phyloP scores from a whole-genome alignment of 2,888 invertebrate species.

The Onthophagus sagittarius region DNA sequence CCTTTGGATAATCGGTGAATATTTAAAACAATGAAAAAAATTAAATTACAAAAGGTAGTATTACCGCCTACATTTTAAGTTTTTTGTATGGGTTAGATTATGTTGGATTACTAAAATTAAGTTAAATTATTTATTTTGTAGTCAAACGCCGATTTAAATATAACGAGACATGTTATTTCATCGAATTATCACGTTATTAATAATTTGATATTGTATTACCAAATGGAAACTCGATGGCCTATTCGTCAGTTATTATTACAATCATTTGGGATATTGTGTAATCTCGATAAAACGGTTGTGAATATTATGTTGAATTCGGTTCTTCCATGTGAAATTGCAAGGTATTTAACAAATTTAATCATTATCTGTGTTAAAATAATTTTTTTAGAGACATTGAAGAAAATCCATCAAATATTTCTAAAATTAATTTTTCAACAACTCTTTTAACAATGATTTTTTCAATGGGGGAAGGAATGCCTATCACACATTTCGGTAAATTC shows the following conservation, averaged over 20 bases:
- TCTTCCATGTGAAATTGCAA: constrained; percentile 85
- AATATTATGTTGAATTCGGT: constrained; percentile 83
- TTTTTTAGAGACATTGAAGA: constrained; percentile 68
- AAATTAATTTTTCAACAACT: constrained; percentile 77
- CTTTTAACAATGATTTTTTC: constrained; percentile 86
- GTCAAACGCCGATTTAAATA: constrained; percentile 89
- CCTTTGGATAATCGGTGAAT: no score
- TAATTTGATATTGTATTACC: constrained; percentile 88
- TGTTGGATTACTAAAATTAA: background rate
- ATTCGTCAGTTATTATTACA: constrained; percentile 77
- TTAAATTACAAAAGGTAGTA: no score
- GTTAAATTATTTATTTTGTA: constrained; percentile 45
- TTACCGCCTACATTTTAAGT: no score
- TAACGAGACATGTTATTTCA: constrained; percentile 79
- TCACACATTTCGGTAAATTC: constrained; percentile 77
- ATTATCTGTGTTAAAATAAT: constrained; percentile 10
- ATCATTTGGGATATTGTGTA: constrained; percentile 85
- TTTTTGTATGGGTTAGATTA: no score
- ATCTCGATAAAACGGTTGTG: constrained; percentile 75
- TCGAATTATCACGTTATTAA: constrained; percentile 79
- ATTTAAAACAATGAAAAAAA: no score
- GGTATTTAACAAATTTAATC: constrained; percentile 48
- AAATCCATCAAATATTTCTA: constrained; percentile 72
- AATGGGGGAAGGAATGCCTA: constrained; percentile 84
- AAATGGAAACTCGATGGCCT: constrained; percentile 91